Evolutionary conservation across 35 echinoderm and acorn worm genomes (phyloP), one percentile per base, ranked within the genome.

Genomic region (Lytechinus pictus): DNA sequence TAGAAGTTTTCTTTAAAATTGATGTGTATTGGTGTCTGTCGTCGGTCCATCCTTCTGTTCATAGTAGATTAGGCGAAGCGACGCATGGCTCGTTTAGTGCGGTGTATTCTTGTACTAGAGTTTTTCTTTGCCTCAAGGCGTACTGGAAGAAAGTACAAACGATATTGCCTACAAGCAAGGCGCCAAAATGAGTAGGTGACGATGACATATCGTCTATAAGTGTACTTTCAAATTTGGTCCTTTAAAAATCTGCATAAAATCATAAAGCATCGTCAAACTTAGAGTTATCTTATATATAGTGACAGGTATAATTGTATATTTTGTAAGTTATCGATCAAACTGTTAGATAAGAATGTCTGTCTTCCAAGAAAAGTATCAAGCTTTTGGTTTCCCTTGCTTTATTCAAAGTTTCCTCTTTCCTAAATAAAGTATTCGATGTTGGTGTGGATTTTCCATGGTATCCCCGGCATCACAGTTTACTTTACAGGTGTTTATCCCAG

Each of bases 51-150:
- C 88, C 88, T 21, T 90, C 88, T 90, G 27, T 90, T 90, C 28
- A 21, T 44, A 90, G 16, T 90, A 44, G 11, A 90, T 90, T 44
- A 24, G 66, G 66, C 88, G 52, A 54, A 90, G 29, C 88, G 88
- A 54, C 88, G 88, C 88, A 33, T 8, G 88, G 88, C 11, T 90
- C 88, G 88, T 54, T 90, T 52, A 54, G 52, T 14, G 52, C 6
- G 88, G 52, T 52, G 88, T 90, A 90, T 90, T 90, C 19, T 24
- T 79, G 66, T 79, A 14, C 88, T 44, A 90, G 27, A 54, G 92
- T 93, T 93, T 93, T 54, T 10, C 92, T 93, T 53, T 90, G 92
- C 92, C 92, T 54, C 55, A 53, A 93, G 92, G 92, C 92, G 27
- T 57, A 27, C 28, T 10, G 13, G 6, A 7, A 55, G 92, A 57